A percentile compares a stretch with the other conserved stretches of the same genome.
Conservation (phyloP, 2,888 invertebrate genomes). For the Timema podura region DNA sequence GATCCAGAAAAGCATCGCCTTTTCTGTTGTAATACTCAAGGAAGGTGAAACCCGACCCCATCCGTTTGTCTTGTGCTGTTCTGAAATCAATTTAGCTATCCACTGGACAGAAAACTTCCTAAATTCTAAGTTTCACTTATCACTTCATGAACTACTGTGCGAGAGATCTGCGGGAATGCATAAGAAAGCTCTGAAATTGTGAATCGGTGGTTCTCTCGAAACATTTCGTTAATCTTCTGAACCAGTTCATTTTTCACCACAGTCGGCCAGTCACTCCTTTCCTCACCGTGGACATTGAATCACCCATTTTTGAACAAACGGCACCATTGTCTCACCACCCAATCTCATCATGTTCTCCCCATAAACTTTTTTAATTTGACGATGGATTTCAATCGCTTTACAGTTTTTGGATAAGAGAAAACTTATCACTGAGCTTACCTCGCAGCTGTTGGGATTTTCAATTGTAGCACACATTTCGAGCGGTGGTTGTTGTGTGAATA, state of each 20-base stretch:
- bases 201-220: not conserved
- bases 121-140: not conserved
- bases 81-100: slow-evolving; percentile 3
- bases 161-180: not conserved
- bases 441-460: not conserved
- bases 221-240: not conserved
- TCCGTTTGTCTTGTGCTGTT: not conserved
- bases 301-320: not conserved
- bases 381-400: not conserved
- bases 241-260: not conserved
- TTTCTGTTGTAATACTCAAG: not conserved
- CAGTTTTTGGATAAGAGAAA: not conserved
- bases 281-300: not conserved
- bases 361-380: not conserved
- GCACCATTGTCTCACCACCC: not conserved
- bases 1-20: not conserved
- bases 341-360: not conserved
- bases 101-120: not conserved
- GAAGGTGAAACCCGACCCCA: not conserved
- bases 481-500: not conserved
- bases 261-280: not conserved
- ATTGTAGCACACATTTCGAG: not conserved
- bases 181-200: not conserved
- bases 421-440: not conserved
- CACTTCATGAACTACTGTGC: not conserved